A percentile compares a stretch with the other conserved stretches of the same genome.
phyloP scores from a whole-genome alignment of 23 tunicate genomes.

The Halocynthia roretzi region DNA sequence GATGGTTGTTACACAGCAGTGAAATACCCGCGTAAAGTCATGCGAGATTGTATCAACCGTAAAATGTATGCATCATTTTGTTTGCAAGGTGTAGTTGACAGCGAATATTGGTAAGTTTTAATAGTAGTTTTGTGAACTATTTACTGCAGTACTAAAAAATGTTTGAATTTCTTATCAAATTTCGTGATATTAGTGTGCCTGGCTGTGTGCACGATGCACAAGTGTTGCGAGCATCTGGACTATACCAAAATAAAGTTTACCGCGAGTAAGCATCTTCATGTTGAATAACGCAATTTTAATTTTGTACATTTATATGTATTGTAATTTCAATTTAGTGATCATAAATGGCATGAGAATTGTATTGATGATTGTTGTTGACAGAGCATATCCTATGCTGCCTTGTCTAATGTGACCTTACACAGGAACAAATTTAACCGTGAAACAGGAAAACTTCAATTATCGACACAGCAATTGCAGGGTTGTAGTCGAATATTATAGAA shows the following conservation, averaged over 20 bases:
- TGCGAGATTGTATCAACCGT: slow-evolving; percentile 19
- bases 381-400: slow-evolving; percentile 35
- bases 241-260: background rate
- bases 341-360: slow-evolving; percentile 21
- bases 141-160: background rate
- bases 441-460: slow-evolving; percentile 23
- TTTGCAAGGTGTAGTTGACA: slow-evolving; percentile 37
- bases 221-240: slow-evolving; percentile 8
- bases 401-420: slow-evolving; percentile 29
- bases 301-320: too few relatives aligned
- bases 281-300: background rate
- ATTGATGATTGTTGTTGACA: slow-evolving; percentile 29
- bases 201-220: slow-evolving; percentile 13
- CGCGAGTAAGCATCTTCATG: background rate
- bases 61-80: slow-evolving; percentile 21
- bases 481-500: too few relatives aligned
- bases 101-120: slow-evolving; percentile 15
- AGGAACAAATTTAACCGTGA: slow-evolving; percentile 6
- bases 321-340: background rate
- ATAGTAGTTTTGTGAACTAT: background rate
- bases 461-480: too few relatives aligned
- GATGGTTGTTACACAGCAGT: slow-evolving; percentile 34
- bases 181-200: slow-evolving; percentile 18
- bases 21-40: slow-evolving; percentile 16
- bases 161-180: too few relatives aligned